Evolutionary conservation across 2,797 vertebrate species (phyloP).

Genomic region (Sternarchorhynchus goeldii): DNA sequence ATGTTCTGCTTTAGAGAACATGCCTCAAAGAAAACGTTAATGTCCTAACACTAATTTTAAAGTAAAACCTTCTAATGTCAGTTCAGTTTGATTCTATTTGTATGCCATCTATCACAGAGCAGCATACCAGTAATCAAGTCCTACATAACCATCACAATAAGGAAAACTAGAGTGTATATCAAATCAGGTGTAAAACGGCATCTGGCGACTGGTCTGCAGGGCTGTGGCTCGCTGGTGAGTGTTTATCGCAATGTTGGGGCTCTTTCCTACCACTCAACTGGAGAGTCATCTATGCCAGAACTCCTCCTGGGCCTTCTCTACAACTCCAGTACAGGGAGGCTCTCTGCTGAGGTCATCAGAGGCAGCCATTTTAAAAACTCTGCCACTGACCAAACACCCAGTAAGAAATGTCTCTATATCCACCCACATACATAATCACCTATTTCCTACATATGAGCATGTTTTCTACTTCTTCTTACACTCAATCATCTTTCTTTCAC

Average conservation of each 20-base stretch:
- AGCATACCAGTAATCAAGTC: not conserved
- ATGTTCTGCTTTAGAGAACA: too few relatives aligned
- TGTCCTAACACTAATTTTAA: too few relatives aligned
- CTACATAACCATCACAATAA: too few relatives aligned
- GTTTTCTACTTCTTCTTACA: constrained; percentile 65
- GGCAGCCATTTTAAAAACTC: constrained; percentile 97
- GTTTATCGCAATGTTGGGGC: constrained; percentile 90
- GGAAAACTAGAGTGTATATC: too few relatives aligned
- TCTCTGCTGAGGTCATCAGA: constrained; percentile 96
- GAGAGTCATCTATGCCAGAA: constrained; percentile 87
- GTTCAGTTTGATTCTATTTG: too few relatives aligned
- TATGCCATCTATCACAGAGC: not conserved
- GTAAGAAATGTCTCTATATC: constrained; percentile 71
- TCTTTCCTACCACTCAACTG: constrained; percentile 88
- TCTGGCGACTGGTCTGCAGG: constrained; percentile 68
- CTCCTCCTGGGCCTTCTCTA: constrained; percentile 94
- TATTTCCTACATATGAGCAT: constrained; percentile 10
- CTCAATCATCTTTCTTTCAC: constrained; percentile 9
- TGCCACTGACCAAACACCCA: constrained; percentile 91
- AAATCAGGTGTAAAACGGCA: too few relatives aligned
- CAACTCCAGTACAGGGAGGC: constrained; percentile 90
- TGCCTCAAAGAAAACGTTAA: too few relatives aligned
- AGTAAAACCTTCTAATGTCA: too few relatives aligned
- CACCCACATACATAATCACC: not conserved
- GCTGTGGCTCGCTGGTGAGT: constrained; percentile 92